A percentile compares a stretch with the other conserved stretches of the same genome.
Conservation (phyloP, 2,888 invertebrate species). For the Aleiodes testaceus region DNA sequence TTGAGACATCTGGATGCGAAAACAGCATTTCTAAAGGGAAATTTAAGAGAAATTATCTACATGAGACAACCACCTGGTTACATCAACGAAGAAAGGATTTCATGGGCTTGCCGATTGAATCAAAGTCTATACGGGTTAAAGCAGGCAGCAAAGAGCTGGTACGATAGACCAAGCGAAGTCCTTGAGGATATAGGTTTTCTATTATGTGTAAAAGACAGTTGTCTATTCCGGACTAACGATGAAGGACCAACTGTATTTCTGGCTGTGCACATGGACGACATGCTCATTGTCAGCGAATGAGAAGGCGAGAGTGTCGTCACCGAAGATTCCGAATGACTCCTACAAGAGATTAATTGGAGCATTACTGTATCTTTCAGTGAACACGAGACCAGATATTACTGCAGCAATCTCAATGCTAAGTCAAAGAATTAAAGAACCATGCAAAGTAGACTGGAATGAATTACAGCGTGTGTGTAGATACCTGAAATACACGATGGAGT, state of each 20-base stretch:
- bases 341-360: neutral
- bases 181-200: conserved; percentile 46
- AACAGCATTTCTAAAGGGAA: conserved; percentile 5
- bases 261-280: conserved; percentile 48
- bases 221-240: conserved; percentile 48
- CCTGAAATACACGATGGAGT: neutral
- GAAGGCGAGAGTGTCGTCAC: conserved; percentile 1
- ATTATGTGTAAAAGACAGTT: conserved; percentile 52
- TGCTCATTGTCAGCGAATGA: conserved; percentile 41
- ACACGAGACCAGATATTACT: conserved; percentile 15
- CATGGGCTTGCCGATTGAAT: neutral
- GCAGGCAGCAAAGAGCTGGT: conserved; percentile 58
- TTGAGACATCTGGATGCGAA: conserved; percentile 3
- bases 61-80: conserved; percentile 12
- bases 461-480: conserved; percentile 14
- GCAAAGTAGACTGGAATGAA: conserved; percentile 7
- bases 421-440: conserved; percentile 4
- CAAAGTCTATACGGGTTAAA: conserved; percentile 57
- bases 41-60: neutral
- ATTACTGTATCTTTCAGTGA: conserved; percentile 4
- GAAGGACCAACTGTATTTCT: conserved; percentile 36
- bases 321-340: neutral
- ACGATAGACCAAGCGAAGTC: conserved; percentile 50
- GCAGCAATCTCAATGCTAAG: neutral
- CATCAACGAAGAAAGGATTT: neutral